Conservation (phyloP, 2,113 vertebrate species). For the Alethe castanea region DNA sequence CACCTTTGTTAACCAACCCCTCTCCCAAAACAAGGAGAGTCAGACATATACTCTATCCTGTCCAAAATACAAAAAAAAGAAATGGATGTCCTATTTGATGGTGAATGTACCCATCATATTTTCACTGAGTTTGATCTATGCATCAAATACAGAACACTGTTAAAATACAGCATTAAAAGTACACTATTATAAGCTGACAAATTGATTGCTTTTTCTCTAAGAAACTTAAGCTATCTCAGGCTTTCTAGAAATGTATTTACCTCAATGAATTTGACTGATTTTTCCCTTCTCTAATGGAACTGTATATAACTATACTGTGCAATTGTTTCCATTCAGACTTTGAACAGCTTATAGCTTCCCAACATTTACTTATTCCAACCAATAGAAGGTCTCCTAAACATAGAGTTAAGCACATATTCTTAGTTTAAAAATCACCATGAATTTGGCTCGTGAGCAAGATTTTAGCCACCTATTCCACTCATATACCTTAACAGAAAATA, state of each 20-base stretch:
- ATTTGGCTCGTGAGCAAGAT: not conserved
- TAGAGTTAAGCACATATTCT: not conserved
- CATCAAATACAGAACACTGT: not conserved
- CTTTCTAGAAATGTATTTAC: not conserved
- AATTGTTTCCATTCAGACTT: not conserved
- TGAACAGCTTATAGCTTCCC: not conserved
- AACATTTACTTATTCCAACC: not conserved
- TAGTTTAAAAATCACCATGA: not conserved
- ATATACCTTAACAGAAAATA: not conserved
- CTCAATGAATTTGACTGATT: not conserved
- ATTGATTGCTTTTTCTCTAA: not conserved
- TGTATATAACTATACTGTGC: not conserved
- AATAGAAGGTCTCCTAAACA: not conserved
- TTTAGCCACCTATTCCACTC: not conserved
- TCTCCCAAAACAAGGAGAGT: not conserved
- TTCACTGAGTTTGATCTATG: not conserved
- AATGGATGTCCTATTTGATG: not conserved
- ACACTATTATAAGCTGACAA: not conserved
- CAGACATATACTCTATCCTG: fast-evolving
- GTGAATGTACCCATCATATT: not conserved
- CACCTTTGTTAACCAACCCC: not conserved
- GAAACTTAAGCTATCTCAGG: not conserved
- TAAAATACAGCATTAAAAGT: not conserved
- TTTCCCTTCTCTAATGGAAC: not conserved
- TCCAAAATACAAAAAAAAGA: not conserved